These are phyloP conservation scores for Magallana gigas DNA, from an alignment of 1,140 invertebrate species.

Conservation along the genomic window DNA sequence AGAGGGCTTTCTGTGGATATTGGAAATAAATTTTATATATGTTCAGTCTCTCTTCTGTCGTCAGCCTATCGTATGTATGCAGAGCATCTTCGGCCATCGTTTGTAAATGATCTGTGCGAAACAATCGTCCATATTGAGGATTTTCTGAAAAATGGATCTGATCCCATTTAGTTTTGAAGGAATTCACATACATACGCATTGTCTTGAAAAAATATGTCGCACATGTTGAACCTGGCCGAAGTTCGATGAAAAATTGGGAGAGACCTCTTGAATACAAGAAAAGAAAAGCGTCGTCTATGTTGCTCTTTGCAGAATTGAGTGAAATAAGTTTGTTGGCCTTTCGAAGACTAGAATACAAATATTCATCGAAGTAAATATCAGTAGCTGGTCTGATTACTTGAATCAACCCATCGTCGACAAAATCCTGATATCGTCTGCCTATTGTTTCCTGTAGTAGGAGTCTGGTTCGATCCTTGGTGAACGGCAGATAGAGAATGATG, in stretches of 20 bases:
- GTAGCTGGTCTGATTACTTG: neutral
- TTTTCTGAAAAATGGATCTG: neutral
- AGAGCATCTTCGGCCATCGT: neutral
- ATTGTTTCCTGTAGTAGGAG: neutral
- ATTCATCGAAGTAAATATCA: conserved; percentile 1
- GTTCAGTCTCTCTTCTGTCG: neutral
- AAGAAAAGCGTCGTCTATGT: conserved; percentile 20
- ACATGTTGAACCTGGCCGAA: neutral
- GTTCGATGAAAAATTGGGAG: neutral
- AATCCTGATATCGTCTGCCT: neutral
- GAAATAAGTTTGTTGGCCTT: neutral
- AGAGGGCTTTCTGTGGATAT: neutral
- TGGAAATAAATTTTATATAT: neutral
- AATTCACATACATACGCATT: neutral
- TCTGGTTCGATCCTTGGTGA: conserved; percentile 18
- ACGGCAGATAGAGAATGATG: neutral
- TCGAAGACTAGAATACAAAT: neutral
- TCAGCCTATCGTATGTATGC: neutral
- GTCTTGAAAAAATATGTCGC: neutral
- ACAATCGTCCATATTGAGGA: neutral
- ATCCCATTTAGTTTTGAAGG: neutral
- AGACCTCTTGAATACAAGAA: conserved; percentile 1
- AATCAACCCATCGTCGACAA: neutral
- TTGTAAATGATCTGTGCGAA: neutral
- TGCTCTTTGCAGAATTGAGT: neutral